Evolutionary conservation across 2,113 vertebrate genomes (phyloP).

Genomic region (Anhinga rufa): DNA sequence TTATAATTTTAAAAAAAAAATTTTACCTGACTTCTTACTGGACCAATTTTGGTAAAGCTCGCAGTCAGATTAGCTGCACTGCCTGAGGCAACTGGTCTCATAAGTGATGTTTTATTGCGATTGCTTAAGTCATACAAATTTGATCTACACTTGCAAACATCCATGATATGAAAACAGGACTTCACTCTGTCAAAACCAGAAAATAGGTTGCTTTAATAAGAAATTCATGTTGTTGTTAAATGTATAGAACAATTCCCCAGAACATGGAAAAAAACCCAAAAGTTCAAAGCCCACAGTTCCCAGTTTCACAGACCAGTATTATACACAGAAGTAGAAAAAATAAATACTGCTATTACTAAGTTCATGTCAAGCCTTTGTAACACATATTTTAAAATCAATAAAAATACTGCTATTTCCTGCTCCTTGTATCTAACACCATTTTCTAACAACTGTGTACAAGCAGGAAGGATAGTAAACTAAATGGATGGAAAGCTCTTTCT

Average conservation of each 20-base stretch:
- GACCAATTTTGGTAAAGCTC: constrained; percentile 87
- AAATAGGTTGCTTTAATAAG: background rate
- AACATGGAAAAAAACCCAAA: background rate
- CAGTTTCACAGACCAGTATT: background rate
- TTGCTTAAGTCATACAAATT: constrained; percentile 81
- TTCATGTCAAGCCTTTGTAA: background rate
- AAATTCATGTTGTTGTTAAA: background rate
- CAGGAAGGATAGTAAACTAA: background rate
- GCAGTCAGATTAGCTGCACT: constrained; percentile 78
- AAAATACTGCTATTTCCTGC: background rate
- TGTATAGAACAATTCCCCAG: background rate
- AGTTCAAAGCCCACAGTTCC: background rate
- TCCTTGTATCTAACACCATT: background rate
- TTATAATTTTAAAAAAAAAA: background rate
- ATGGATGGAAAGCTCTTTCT: background rate
- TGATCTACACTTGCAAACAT: constrained; percentile 88
- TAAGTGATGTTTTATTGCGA: constrained; percentile 87
- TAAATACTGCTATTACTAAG: background rate
- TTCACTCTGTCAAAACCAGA: constrained; percentile 81
- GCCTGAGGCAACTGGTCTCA: constrained; percentile 83
- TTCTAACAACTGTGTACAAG: background rate
- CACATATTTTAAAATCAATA: background rate
- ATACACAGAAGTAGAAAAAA: background rate
- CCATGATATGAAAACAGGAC: constrained; percentile 98
- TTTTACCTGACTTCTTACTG: constrained; percentile 88